Base-by-base conservation (phyloP, 2,888 invertebrate genomes). In the Perdita meconis region DNA sequence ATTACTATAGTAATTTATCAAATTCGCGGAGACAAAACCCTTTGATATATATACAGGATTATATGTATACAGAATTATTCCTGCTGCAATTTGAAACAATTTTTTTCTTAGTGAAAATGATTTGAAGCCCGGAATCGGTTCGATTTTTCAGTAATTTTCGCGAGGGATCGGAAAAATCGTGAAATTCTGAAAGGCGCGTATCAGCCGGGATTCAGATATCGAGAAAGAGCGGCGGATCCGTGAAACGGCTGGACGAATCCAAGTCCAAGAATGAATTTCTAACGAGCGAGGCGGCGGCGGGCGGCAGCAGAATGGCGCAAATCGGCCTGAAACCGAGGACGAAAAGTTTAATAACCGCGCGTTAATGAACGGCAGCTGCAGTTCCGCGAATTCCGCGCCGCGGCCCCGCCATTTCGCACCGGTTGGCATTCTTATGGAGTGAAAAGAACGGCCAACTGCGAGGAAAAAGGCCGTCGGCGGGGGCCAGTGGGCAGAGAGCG, bases 261-360 rank as follows among this genome's bases (percentile, higher is more conserved):
- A n/a, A n/a, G 30, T 38, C 64, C 42, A 56, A 71, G 75, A 71
- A 74, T 75, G 71, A 73, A 75, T 75, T n/a, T 68, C 67, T 76
- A 81, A 83, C 78, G 76, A 78, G 75, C 36, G n/a, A n/a, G n/a
- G n/a, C n/a, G n/a, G n/a, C n/a, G n/a, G 19, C 38, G 47, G 70
- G 66, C 57, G 42, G 22, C 38, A 51, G 51, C 6, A 67, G 80
- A 82, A 72, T 78, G 61, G 78, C 44, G 71, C 74, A 78, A 78
- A 75, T 78, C 72, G 81, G 64, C 1, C 53, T 78, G 66, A 80
- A 78, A 78, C 59, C 74, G 53, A 60, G 60, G 66, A 57, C 75
- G 73, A 78, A 81, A 78, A 78, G 78, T 83, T 83, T 83, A 83
- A 83, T 78, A 83, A 81, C 73, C 73, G 79, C 64, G 72, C 78